These are phyloP conservation scores for Spilosoma lubricipeda DNA, from an alignment of 2,888 invertebrate species.

Conservation along the genomic window DNA sequence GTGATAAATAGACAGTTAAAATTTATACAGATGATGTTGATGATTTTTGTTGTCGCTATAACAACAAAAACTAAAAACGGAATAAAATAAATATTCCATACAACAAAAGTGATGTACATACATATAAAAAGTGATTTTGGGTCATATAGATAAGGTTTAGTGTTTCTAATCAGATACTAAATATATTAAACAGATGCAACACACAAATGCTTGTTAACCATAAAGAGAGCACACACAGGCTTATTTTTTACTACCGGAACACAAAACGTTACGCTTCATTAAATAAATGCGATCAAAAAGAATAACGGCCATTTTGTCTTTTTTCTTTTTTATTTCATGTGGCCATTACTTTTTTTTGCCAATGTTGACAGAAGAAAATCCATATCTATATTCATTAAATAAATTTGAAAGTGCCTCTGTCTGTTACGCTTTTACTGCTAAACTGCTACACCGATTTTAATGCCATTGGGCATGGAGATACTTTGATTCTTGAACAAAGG, in stretches of 20 bases:
- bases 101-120: too few species aligned
- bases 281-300: neutral
- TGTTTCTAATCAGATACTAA: constrained; percentile 3
- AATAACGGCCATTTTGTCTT: neutral
- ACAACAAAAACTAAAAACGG: too few species aligned
- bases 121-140: neutral
- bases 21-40: too few species aligned
- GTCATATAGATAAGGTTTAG: constrained; percentile 4
- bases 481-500: too few species aligned
- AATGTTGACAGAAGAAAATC: neutral
- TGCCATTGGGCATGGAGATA: too few species aligned
- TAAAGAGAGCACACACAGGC: neutral
- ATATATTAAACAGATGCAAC: neutral
- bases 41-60: too few species aligned
- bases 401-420: too few species aligned
- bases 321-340: neutral
- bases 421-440: too few species aligned
- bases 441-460: too few species aligned
- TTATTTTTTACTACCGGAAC: neutral
- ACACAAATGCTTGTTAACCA: neutral
- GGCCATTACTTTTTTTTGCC: neutral
- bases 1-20: too few species aligned
- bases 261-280: neutral
- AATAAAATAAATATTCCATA: too few species aligned
- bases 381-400: too few species aligned